Conservation (phyloP, 64 coral and sea anemone species). For the Montipora foliosa region DNA sequence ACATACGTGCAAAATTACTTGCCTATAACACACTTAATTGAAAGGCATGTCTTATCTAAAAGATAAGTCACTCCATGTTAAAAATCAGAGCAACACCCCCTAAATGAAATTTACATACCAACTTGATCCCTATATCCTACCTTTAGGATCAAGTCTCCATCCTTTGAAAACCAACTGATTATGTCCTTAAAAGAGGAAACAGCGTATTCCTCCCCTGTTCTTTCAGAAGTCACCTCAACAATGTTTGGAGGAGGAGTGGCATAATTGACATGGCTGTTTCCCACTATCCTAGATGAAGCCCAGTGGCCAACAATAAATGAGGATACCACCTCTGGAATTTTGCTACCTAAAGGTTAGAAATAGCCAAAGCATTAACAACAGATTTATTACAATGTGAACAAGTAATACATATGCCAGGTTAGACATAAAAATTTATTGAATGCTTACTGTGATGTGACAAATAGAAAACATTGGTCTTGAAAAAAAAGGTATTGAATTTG, state of each 20-base stretch:
- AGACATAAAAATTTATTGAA: not conserved
- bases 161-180: not conserved
- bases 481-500: no score
- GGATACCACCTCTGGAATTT: not conserved
- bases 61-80: not conserved
- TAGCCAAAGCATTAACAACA: not conserved
- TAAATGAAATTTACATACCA: conserved; percentile 15
- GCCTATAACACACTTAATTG: not conserved
- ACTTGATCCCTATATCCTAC: not conserved
- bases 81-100: not conserved
- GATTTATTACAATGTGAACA: not conserved
- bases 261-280: not conserved
- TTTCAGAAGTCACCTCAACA: not conserved
- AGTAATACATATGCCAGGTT: not conserved
- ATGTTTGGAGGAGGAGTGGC: not conserved
- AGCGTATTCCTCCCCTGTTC: not conserved
- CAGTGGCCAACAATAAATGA: conserved; percentile 17
- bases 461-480: no score
- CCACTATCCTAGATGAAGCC: not conserved
- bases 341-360: conserved; percentile 9
- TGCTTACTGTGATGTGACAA: no score
- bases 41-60: not conserved
- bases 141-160: not conserved
- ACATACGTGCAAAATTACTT: not conserved
- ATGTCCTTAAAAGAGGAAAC: not conserved